Percentiles rank a stretch among this genome's conserved stretches.
Conservation (phyloP, 2,113 vertebrate species). For the Lepidothrix coronata region DNA sequence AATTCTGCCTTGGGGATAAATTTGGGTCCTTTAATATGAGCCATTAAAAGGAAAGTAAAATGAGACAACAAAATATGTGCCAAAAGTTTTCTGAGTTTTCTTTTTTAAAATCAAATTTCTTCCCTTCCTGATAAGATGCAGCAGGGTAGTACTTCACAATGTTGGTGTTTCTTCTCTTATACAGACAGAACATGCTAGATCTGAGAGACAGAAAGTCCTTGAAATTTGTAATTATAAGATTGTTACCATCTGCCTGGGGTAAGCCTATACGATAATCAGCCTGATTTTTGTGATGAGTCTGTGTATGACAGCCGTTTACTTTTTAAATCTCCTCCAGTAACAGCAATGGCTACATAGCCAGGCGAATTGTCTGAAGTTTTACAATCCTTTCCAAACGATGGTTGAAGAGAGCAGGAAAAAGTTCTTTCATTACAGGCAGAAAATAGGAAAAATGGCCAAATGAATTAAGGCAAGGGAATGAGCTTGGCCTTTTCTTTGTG, state of each 20-base stretch:
- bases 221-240: not conserved
- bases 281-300: not conserved
- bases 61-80: not conserved
- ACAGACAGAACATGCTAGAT: not conserved
- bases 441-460: not conserved
- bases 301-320: not conserved
- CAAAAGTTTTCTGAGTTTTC: not conserved
- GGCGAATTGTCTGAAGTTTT: not conserved
- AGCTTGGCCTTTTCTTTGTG: not conserved
- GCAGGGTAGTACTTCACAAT: not conserved
- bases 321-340: not conserved
- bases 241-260: not conserved
- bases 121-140: not conserved
- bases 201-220: not conserved
- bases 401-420: not conserved
- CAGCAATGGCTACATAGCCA: not conserved
- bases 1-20: not conserved
- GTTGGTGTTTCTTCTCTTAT: not conserved
- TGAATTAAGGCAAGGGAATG: not conserved
- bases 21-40: not conserved
- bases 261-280: not conserved
- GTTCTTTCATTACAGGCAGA: not conserved
- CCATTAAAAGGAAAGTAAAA: not conserved
- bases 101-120: not conserved
- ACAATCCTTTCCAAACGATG: not conserved